Percentiles rank a stretch among this genome's conserved stretches.
phyloP scores from a whole-genome alignment of 2,888 invertebrate genomes.

The Himalopsyche tibetana region DNA sequence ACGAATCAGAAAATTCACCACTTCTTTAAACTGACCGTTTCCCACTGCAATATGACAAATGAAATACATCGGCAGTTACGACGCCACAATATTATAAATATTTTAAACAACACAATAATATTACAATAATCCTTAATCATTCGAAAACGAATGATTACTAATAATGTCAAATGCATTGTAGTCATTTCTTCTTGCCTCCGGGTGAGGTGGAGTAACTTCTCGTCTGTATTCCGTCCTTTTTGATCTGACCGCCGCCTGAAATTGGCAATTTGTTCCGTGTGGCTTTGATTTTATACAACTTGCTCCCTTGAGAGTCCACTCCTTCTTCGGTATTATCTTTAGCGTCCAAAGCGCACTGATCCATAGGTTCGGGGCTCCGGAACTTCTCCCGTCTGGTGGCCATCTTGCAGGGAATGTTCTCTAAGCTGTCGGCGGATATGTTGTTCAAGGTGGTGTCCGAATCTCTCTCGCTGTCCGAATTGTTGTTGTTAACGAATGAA shows the following conservation, averaged over 20 bases:
- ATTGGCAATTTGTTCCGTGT: slow-evolving; percentile 73
- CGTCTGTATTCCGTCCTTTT: slow-evolving; percentile 75
- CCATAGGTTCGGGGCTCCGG: slow-evolving; percentile 73
- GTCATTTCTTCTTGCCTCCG: slow-evolving; percentile 76
- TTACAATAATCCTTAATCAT: slow-evolving; percentile 41
- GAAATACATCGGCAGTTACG: background rate
- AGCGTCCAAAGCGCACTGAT: slow-evolving; percentile 74
- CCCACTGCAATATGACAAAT: background rate
- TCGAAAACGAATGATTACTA: background rate
- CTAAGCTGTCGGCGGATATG: slow-evolving; percentile 74
- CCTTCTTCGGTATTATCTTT: slow-evolving; percentile 75
- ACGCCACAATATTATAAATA: slow-evolving; percentile 28
- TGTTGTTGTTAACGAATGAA: slow-evolving; percentile 66
- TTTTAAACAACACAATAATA: slow-evolving; percentile 34
- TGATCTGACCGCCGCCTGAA: slow-evolving; percentile 69
- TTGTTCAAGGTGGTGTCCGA: slow-evolving; percentile 76
- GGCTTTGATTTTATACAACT: slow-evolving; percentile 76
- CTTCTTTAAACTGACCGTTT: background rate
- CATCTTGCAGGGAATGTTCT: slow-evolving; percentile 70
- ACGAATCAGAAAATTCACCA: no score
- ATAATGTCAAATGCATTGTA: slow-evolving; percentile 48
- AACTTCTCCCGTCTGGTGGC: slow-evolving; percentile 75
- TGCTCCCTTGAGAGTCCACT: slow-evolving; percentile 75
- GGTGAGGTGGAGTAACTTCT: slow-evolving; percentile 73
- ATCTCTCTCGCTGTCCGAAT: slow-evolving; percentile 73